Evolutionary conservation across 2,113 vertebrate genomes (phyloP).

Genomic region (Peromyscus californicus): DNA sequence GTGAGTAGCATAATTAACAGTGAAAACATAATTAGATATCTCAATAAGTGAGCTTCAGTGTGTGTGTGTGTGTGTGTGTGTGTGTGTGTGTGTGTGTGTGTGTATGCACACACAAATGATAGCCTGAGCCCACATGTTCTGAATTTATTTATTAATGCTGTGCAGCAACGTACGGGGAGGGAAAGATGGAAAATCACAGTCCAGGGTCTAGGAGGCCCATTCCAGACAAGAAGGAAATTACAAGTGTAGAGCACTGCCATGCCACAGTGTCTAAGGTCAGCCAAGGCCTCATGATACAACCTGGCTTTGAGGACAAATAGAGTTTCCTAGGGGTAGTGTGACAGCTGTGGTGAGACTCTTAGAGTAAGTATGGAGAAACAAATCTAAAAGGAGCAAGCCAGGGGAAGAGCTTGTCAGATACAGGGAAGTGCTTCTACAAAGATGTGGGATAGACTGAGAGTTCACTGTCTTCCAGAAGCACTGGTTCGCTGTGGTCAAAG

Average conservation of each 20-base stretch:
- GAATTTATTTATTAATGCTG: not conserved
- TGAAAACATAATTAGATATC: conserved; percentile 1
- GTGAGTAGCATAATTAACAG: not conserved
- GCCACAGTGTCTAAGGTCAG: not conserved
- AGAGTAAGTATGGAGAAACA: not conserved
- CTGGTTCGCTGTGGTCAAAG: not conserved
- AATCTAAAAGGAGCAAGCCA: not conserved
- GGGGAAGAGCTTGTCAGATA: not conserved
- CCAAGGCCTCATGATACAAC: too few species aligned
- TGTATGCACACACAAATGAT: not conserved
- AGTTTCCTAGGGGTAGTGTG: not conserved
- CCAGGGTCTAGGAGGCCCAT: not conserved
- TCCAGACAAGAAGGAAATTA: not conserved
- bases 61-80: not conserved
- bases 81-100: not conserved
- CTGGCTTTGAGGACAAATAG: not conserved
- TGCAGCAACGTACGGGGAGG: not conserved
- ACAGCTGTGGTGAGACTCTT: not conserved
- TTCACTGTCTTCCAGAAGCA: not conserved
- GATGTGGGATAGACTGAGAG: not conserved
- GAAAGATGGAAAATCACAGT: not conserved
- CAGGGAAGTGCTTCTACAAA: not conserved
- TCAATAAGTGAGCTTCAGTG: not conserved
- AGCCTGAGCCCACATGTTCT: not conserved
- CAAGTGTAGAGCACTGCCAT: not conserved